Base-by-base conservation (phyloP, 1,140 invertebrate genomes). In the Drosophila paulistorum region DNA sequence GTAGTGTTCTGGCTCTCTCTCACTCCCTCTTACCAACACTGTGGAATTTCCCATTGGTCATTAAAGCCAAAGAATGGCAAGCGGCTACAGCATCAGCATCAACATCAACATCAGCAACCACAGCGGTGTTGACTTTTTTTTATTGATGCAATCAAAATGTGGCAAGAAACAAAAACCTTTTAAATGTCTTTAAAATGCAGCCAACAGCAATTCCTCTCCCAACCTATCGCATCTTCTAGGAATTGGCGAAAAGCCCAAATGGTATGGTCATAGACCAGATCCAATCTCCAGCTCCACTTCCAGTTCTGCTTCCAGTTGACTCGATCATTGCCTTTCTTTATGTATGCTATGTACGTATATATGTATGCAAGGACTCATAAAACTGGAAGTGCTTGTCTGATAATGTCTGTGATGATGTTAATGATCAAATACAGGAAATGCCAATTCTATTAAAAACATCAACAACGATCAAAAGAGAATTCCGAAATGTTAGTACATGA, bases 121-220 rank as follows among this genome's bases (percentile, higher is more conserved):
- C 54, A 33, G 37, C 51, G 61, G 33, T 48, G 68, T 70, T 69
- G 82, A 67, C 77, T 76, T 76, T 71, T 71, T 48, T 85, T 86
- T 86, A 86, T 86, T 86, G 84, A 83, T 80, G 83, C 77, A 79
- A 86, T 86, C 84, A 86, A 86, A 86, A 71, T 74, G 84, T 79
- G 76, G 72, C 72, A 71, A 79, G 81, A 37, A 67, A 72, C 62
- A 45, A 55, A 57, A 72, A 72, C 58, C 68, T 85, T 79, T 85
- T 80, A 84, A 65, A 61, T 71, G 75, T 77, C 74, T 76, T 82
- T 62, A 71, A 87, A 83, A 87, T 76, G 82, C 79, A 83, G 76
- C 70, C 79, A 79, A 55, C 42, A 70, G 83, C 83, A 87, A 87
- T 86, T 81, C 77, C 71, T 84, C 83, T 76, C 82, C 82, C 37